These are phyloP conservation scores for Rhinophrynus dorsalis DNA, from an alignment of 2,797 vertebrate genomes.

Conservation along the genomic window DNA sequence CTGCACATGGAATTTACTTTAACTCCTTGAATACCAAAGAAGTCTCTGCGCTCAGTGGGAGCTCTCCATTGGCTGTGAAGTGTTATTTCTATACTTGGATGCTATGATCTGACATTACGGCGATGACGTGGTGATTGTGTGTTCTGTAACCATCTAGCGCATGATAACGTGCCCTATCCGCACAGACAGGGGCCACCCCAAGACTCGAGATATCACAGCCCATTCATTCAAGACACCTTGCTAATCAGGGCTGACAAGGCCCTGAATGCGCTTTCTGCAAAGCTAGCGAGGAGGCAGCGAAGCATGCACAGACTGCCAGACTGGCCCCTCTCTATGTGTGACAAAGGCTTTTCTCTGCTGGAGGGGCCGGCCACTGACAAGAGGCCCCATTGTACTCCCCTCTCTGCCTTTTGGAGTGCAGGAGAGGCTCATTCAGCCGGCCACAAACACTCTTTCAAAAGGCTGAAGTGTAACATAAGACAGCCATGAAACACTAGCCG, in stretches of 20 bases:
- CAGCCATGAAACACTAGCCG: slow-evolving; percentile 63
- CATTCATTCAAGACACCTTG: slow-evolving; percentile 66
- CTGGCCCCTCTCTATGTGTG: slow-evolving; percentile 64
- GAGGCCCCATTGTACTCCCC: slow-evolving; percentile 71
- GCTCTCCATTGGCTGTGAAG: too few relatives aligned
- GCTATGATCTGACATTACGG: too few relatives aligned
- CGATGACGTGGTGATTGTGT: too few relatives aligned
- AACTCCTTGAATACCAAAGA: too few relatives aligned
- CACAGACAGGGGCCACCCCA: slow-evolving; percentile 63
- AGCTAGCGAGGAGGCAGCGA: slow-evolving; percentile 64
- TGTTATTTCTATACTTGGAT: too few relatives aligned
- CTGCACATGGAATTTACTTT: too few relatives aligned
- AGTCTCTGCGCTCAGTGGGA: too few relatives aligned
- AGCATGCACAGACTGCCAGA: slow-evolving; percentile 72
- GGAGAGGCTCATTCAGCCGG: slow-evolving; percentile 66
- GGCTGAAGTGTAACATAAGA: slow-evolving; percentile 71
- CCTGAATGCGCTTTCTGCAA: slow-evolving; percentile 66
- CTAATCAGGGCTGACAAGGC: slow-evolving; percentile 74
- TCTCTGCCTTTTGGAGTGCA: slow-evolving; percentile 57
- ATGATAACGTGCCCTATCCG: too few relatives aligned
- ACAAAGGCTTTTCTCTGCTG: slow-evolving; percentile 70
- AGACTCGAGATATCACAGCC: slow-evolving; percentile 67
- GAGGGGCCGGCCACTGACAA: slow-evolving; percentile 71
- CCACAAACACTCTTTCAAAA: slow-evolving; percentile 73
- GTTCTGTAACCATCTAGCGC: too few relatives aligned